These are phyloP conservation scores for Odontomachus brunneus DNA, from an alignment of 1,140 invertebrate genomes.

Conservation along the genomic window DNA sequence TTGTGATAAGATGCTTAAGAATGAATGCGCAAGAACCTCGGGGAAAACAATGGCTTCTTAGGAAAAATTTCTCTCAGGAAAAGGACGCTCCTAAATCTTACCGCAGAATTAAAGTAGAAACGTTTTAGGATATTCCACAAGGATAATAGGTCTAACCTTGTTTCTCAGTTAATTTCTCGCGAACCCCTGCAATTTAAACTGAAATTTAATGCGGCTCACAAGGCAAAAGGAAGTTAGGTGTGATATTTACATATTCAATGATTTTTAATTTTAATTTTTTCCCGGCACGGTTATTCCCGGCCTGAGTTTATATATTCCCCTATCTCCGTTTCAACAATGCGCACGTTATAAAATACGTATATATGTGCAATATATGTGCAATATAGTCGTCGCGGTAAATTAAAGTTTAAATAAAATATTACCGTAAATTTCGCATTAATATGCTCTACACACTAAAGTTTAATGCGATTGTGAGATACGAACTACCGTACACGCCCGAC, in stretches of 20 bases:
- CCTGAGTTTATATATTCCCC: constrained; percentile 6
- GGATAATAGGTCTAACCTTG: background rate
- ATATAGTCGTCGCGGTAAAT: constrained; percentile 13
- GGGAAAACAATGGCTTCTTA: background rate
- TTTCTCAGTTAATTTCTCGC: background rate
- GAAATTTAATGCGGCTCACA: background rate
- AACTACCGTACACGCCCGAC: background rate
- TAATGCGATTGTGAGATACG: constrained; percentile 16
- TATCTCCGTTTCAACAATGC: background rate
- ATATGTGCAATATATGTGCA: background rate
- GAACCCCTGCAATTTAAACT: background rate
- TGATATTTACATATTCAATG: constrained; percentile 12
- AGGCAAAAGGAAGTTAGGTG: background rate
- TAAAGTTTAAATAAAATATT: constrained; percentile 49
- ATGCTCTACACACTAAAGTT: background rate
- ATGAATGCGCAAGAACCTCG: too few relatives aligned
- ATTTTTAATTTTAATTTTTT: constrained; percentile 14
- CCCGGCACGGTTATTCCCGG: background rate
- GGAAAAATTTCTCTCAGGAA: background rate
- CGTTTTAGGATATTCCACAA: background rate
- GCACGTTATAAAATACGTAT: constrained; percentile 1
- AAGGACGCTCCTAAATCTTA: background rate
- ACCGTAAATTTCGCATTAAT: constrained; percentile 26
- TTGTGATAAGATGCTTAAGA: too few relatives aligned
- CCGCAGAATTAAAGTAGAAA: background rate